Percentiles rank a stretch among this genome's conserved stretches.
Conservation (phyloP, 2,888 invertebrate genomes). For the Drosophila subquinaria region DNA sequence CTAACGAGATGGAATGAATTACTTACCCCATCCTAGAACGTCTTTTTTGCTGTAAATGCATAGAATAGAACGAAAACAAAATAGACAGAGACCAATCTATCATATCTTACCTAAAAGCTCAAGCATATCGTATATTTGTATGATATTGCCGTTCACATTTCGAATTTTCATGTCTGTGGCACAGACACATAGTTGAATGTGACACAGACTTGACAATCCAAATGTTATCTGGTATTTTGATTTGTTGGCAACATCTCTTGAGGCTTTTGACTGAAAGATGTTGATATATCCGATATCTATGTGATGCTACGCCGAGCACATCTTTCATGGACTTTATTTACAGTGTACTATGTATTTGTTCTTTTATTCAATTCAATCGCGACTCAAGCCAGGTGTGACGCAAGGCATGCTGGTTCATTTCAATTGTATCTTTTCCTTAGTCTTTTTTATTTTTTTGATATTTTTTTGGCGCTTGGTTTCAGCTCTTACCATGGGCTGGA, state of each 20-base stretch:
- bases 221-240: slow-evolving; percentile 24
- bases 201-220: slow-evolving; percentile 64
- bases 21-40: slow-evolving; percentile 58
- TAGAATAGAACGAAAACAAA: slow-evolving; percentile 49
- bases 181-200: slow-evolving; percentile 51
- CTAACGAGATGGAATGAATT: slow-evolving; percentile 46
- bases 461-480: slow-evolving; percentile 65
- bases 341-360: slow-evolving; percentile 55
- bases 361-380: slow-evolving; percentile 78
- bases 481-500: slow-evolving; percentile 73
- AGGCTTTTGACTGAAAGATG: slow-evolving; percentile 44
- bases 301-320: slow-evolving; percentile 17
- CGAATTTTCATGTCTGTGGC: slow-evolving; percentile 66
- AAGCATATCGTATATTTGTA: slow-evolving; percentile 17
- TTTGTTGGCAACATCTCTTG: slow-evolving; percentile 31
- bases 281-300: slow-evolving; percentile 33
- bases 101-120: slow-evolving; percentile 75
- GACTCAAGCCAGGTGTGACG: slow-evolving; percentile 82
- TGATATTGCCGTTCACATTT: slow-evolving; percentile 41
- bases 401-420: slow-evolving; percentile 72
- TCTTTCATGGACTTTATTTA: slow-evolving; percentile 59
- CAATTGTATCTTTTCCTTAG: slow-evolving; percentile 1
- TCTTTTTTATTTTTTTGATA: not conserved
- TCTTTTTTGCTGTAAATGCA: slow-evolving; percentile 66
- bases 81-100: slow-evolving; percentile 50